Base-by-base conservation (phyloP, 2,888 invertebrate genomes). In the Aelia acuminata region DNA sequence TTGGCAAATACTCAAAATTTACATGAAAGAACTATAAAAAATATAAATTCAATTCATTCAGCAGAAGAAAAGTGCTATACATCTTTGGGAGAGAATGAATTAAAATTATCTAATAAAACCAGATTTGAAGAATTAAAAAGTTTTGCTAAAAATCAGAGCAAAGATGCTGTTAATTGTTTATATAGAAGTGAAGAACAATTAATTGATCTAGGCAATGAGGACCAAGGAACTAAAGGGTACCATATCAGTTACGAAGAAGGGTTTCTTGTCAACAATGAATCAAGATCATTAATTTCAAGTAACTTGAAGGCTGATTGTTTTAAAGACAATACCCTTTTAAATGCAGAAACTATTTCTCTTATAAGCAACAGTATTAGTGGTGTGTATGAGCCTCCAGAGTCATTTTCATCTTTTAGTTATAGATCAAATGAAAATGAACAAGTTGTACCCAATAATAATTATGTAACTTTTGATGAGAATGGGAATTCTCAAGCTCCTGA, bases 301-400 rank as follows among this genome's bases (percentile, higher is more conserved):
- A 70, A 80, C n/a, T 70, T 31, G 13, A 70, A 22, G 18, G 5
- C 18, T 80, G n/a, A 47, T 80, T 1, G 43, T 43, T 43, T 35
- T n/a, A 20, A 39, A 43, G 43, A 43, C 3, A 47, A 80, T 10
- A n/a, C 11, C 43, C 11, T 39, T 80, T 43, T 80, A 43, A 22
- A 80, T 80, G 80, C 43, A 43, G 80, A 80, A 80, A 80, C 80
- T 13, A 80, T 80, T 43, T 80, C 80, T 47, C 80, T 80, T 43
- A 80, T 80, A 43, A 80, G 43, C 0, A 43, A 43, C 43, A 20
- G 80, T 43, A 80, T 80, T 3, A 80, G 3, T 43, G 80, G 80
- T 80, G 80, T n/a, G 43, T 80, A 43, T 80, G 39, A 47, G 1
- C 39, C 80, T 43, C 43, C 39, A 35, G 80, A 80, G n/a, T 47